Evolutionary conservation across 2,113 vertebrate genomes (phyloP), one percentile per base, ranked within the genome.

Genomic region (Psittacula cyanocephala): DNA sequence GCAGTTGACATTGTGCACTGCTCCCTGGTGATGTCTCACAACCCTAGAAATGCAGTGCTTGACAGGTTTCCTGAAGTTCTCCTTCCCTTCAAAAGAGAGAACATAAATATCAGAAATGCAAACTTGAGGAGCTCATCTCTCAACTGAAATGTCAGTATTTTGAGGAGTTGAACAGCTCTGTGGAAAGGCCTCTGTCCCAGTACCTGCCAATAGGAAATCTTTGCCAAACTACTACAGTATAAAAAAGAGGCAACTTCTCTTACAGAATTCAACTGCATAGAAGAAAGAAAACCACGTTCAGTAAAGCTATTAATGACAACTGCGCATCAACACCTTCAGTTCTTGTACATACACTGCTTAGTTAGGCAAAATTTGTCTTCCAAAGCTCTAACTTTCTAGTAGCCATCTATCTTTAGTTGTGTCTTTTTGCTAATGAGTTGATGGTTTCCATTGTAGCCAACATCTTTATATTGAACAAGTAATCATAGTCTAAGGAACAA

Each of bases 1-100:
- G 99, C 99, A 91, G 98, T 98, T 96, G 99, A 99, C 99, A 99
- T 99, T 27, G 93, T 98, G 98, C 96, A 41, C 88, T 41, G 44
- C 29, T 90, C 80, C 52, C 52, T 64, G 55, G 46, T 43, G 71
- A 88, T 13, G 88, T 67, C 91, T 96, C 86, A 83, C 39, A 7
- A 64, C 57, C 33, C 84, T 55, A 89, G 72, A 83, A 96, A 85
- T 57, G 75, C 91, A 84, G 82, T 71, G 49, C 67, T 86, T 55
- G 71, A 55, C 41, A 85, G 74, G 81, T 76, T 96, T 50, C 89
- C 80, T 75, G 97, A 81, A 74, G 96, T 91, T 97, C 88, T 95
- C 96, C 97, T 97, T 96, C 93, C 97, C 98, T 98, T 63, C 37
- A 86, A 62, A 91, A 87, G 41, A 92, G 25, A 94, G 64, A 44